A percentile compares a stretch with the other conserved stretches of the same genome.
Conservation (phyloP, 1,140 invertebrate species). For the Caligus rogercresseyi region DNA sequence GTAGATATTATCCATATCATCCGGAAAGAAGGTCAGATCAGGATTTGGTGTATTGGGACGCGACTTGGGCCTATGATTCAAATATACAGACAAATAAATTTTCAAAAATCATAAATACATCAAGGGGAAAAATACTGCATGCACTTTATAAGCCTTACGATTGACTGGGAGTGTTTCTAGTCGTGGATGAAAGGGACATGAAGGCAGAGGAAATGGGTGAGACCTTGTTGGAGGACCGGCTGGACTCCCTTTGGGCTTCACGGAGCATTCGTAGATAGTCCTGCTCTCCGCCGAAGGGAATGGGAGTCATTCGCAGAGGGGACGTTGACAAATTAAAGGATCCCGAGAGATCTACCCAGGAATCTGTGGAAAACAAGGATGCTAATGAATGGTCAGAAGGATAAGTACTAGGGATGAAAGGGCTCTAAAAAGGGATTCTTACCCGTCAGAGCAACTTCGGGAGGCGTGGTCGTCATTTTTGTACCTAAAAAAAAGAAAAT, state of each 20-base stretch:
- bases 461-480: not conserved
- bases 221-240: conserved; percentile 59
- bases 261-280: conserved; percentile 62
- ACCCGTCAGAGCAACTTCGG: not conserved
- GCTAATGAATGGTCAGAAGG: not conserved
- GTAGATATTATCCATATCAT: conserved; percentile 55
- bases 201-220: conserved; percentile 22
- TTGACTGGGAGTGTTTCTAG: conserved; percentile 35
- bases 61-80: conserved; percentile 67
- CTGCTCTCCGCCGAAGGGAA: conserved; percentile 33
- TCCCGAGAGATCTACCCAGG: conserved; percentile 11
- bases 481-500: not conserved
- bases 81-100: conserved; percentile 30
- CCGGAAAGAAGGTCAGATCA: conserved; percentile 43
- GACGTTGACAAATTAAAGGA: not conserved
- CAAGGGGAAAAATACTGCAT: not conserved
- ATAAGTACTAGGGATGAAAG: not conserved
- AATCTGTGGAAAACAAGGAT: conserved; percentile 1
- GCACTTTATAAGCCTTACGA: conserved; percentile 21
- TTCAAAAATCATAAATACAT: conserved; percentile 15
- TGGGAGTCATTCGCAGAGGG: not conserved
- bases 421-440: not conserved
- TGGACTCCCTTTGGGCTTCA: conserved; percentile 69
- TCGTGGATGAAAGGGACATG: conserved; percentile 52
- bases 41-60: conserved; percentile 73